A percentile compares a stretch with the other conserved stretches of the same genome.
phyloP scores from a whole-genome alignment of 2,888 invertebrate species.

The Agrochola lota region DNA sequence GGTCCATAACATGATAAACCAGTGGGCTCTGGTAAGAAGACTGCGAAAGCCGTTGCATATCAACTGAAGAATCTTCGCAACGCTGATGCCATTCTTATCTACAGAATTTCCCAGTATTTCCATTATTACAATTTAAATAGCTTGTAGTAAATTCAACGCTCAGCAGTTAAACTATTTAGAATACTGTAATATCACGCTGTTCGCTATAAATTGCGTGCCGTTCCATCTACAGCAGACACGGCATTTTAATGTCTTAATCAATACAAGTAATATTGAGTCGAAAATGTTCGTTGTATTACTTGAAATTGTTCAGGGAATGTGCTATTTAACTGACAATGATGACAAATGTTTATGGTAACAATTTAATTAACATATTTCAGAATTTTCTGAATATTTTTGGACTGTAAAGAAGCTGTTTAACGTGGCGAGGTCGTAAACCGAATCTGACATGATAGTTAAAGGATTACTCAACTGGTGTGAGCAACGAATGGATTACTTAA shows the following conservation, averaged over 20 bases:
- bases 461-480: not conserved
- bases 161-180: conserved; percentile 32
- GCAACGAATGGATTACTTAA: not conserved
- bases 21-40: not conserved
- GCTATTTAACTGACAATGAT: not conserved
- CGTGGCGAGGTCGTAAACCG: not conserved
- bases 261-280: conserved; percentile 44
- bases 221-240: conserved; percentile 35
- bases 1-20: not conserved
- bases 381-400: not conserved
- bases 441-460: not conserved
- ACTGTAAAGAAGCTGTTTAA: not conserved
- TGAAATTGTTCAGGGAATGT: conserved; percentile 11
- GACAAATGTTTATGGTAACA: not conserved
- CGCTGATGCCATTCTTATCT: not conserved
- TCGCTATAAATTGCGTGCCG: conserved; percentile 45
- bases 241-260: conserved; percentile 55
- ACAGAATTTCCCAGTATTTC: not conserved
- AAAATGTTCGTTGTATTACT: conserved; percentile 15
- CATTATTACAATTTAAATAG: conserved; percentile 2
- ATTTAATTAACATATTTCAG: not conserved
- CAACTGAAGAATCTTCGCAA: not conserved
- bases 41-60: too few relatives aligned
- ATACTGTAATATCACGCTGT: conserved; percentile 29
- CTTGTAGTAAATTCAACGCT: conserved; percentile 4